Evolutionary conservation across 2,797 vertebrate species (phyloP).

Genomic region (Cyprinella venusta): DNA sequence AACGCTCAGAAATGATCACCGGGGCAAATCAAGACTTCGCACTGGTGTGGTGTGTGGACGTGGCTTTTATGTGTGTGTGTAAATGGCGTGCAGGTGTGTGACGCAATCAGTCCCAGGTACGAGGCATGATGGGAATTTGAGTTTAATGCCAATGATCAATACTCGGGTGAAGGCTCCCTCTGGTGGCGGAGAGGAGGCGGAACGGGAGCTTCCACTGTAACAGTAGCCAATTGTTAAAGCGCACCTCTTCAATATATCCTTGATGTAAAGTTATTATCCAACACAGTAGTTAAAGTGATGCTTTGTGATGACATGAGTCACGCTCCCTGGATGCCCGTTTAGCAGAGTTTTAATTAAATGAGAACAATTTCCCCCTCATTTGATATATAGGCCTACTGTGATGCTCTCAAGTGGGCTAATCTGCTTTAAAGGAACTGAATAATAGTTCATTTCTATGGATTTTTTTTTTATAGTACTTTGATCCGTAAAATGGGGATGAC

Average conservation of each 20-base stretch:
- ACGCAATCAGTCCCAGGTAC: no score
- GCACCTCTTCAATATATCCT: background rate
- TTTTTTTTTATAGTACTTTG: background rate
- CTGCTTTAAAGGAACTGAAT: conserved; percentile 2
- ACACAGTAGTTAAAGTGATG: background rate
- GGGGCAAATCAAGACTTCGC: no score
- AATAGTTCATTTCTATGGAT: background rate
- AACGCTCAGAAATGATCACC: no score
- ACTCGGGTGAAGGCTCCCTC: no score
- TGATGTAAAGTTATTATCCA: conserved; percentile 6
- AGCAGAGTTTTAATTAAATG: conserved; percentile 26
- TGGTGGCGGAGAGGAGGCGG: no score
- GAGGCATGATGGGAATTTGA: no score
- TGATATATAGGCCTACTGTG: background rate
- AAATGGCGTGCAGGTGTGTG: no score
- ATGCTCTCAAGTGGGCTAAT: background rate
- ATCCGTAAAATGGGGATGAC: background rate
- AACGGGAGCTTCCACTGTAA: no score
- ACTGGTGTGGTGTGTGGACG: no score
- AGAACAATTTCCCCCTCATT: background rate
- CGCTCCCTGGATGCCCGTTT: background rate
- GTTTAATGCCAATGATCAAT: no score
- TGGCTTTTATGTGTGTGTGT: no score
- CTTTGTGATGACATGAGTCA: conserved; percentile 10
- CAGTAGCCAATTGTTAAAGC: background rate